Conservation (phyloP, 2,797 vertebrate genomes). For the Myiothlypis coronata region DNA sequence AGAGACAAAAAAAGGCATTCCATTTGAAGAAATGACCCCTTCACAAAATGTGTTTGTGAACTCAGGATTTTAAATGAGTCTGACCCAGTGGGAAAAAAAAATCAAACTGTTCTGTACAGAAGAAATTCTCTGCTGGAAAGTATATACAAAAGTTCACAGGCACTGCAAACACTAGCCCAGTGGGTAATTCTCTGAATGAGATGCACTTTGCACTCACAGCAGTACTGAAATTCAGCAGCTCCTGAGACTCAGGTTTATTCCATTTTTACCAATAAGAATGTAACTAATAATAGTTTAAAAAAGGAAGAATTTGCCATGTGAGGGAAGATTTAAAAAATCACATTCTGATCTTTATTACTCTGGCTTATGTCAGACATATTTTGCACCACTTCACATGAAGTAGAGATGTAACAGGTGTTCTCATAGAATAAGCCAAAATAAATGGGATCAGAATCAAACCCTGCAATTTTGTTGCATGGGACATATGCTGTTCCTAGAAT, state of each 20-base stretch:
- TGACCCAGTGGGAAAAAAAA: conserved; percentile 57
- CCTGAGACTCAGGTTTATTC: conserved; percentile 32
- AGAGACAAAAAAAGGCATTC: conserved; percentile 33
- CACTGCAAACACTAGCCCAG: conserved; percentile 55
- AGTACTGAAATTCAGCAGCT: conserved; percentile 49
- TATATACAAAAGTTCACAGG: conserved; percentile 54
- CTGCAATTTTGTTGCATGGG: neutral
- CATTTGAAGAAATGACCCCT: conserved; percentile 50
- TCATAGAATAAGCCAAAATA: neutral
- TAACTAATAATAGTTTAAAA: conserved; percentile 47
- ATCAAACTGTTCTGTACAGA: conserved; percentile 50
- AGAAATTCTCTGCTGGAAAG: conserved; percentile 62
- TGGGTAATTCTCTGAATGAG: conserved; percentile 59
- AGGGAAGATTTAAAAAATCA: neutral
- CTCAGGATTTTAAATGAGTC: conserved; percentile 47
- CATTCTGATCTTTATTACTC: neutral
- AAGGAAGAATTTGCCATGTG: neutral
- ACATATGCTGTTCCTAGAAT: neutral
- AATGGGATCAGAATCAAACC: neutral
- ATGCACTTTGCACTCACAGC: conserved; percentile 65
- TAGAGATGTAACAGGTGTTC: neutral
- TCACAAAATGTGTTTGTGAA: conserved; percentile 44
- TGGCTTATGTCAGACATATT: neutral
- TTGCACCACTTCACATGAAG: neutral
- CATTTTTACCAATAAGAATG: conserved; percentile 24